These are phyloP conservation scores for Drosophila lowei DNA, from an alignment of 1,140 invertebrate genomes.

Conservation along the genomic window DNA sequence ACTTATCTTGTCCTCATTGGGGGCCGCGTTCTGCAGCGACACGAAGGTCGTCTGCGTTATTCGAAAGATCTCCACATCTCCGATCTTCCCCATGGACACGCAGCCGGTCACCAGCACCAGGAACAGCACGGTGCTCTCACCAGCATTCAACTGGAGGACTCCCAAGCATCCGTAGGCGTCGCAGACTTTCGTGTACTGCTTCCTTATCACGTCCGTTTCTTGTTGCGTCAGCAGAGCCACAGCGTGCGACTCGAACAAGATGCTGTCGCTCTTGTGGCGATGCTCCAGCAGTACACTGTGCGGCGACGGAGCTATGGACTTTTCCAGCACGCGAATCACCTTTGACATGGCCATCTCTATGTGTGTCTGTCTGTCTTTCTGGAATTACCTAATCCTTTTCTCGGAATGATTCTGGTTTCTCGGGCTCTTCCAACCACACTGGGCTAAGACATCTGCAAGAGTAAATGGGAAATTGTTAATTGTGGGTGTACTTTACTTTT, in stretches of 20 bases:
- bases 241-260: constrained; percentile 95
- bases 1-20: constrained; percentile 90
- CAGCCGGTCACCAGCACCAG: constrained; percentile 97
- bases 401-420: constrained; percentile 20
- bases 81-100: constrained; percentile 96
- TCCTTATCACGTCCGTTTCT: constrained; percentile 94
- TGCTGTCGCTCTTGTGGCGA: constrained; percentile 90
- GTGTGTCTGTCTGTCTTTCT: neutral
- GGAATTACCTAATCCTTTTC: constrained; percentile 14
- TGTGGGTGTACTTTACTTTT: constrained; percentile 15
- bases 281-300: constrained; percentile 95
- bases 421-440: constrained; percentile 21
- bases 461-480: constrained; percentile 25
- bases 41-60: constrained; percentile 96
- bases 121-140: constrained; percentile 92
- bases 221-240: constrained; percentile 89
- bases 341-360: constrained; percentile 94
- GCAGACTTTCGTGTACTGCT: constrained; percentile 93
- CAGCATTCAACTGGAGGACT: constrained; percentile 93
- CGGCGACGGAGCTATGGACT: constrained; percentile 91
- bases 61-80: constrained; percentile 95
- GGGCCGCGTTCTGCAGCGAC: constrained; percentile 89
- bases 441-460: constrained; percentile 56
- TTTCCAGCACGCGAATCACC: constrained; percentile 94
- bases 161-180: constrained; percentile 97